These are phyloP conservation scores for Bambusicola thoracicus DNA, from an alignment of 2,113 vertebrate genomes.

Conservation along the genomic window DNA sequence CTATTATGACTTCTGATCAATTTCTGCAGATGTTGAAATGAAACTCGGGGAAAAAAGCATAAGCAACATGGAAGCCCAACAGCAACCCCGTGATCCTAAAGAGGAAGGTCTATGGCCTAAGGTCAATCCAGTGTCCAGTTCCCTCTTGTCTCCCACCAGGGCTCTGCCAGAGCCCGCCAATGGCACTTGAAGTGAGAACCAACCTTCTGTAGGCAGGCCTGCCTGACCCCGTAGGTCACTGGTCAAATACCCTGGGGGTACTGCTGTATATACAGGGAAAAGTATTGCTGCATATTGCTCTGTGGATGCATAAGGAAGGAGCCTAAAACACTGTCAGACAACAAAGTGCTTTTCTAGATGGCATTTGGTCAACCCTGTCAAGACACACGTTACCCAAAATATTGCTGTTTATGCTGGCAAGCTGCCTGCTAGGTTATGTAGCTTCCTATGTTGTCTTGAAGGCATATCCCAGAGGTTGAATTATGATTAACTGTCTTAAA, in stretches of 20 bases:
- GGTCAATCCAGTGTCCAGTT: not conserved
- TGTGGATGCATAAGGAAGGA: not conserved
- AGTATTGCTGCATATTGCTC: not conserved
- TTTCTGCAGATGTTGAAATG: not conserved
- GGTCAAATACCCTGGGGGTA: fast-evolving
- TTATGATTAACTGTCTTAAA: not conserved
- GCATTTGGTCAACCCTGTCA: fast-evolving
- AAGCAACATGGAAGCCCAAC: not conserved
- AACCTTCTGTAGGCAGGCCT: fast-evolving
- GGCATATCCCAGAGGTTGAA: not conserved
- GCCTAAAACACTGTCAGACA: fast-evolving
- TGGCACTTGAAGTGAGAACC: not conserved
- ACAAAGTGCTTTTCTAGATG: fast-evolving
- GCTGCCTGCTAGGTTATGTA: not conserved
- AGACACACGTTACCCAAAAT: fast-evolving
- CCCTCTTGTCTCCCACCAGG: not conserved
- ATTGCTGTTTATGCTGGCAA: fast-evolving
- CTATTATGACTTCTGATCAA: not conserved
- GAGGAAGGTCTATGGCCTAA: not conserved
- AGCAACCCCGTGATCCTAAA: not conserved
- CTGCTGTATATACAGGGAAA: not conserved
- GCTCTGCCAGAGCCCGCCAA: not conserved
- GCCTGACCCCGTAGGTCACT: not conserved
- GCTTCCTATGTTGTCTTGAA: not conserved
- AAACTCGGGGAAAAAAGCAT: not conserved